Conservation (phyloP, 2,888 invertebrate species). For the Ypsolopha sequella region DNA sequence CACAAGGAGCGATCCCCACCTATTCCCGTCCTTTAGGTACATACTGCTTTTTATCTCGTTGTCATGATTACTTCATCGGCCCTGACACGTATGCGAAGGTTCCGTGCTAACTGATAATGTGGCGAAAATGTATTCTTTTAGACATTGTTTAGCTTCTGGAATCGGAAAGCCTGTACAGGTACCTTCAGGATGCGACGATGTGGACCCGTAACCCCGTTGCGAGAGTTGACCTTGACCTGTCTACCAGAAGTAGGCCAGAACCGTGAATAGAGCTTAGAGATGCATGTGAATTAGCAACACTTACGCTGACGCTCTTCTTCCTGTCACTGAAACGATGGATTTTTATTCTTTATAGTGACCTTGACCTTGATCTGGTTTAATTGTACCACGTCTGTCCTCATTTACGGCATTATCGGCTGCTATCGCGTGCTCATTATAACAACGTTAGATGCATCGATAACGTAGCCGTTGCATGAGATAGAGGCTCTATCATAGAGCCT, state of each 20-base stretch:
- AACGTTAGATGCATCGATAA: constrained; percentile 25
- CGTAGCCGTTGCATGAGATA: neutral
- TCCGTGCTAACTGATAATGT: constrained; percentile 2
- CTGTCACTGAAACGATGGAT: constrained; percentile 53
- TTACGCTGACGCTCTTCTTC: constrained; percentile 22
- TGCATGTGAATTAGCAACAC: constrained; percentile 29
- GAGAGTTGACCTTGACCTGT: constrained; percentile 62
- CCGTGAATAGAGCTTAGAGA: constrained; percentile 54
- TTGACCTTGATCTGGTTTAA: constrained; percentile 69
- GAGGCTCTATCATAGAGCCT: no score
- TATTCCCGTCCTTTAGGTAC: constrained; percentile 61
- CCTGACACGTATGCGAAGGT: constrained; percentile 6
- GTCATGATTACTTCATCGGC: constrained; percentile 54
- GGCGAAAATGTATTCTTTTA: no score
- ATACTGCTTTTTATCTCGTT: constrained; percentile 37
- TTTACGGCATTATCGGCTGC: constrained; percentile 59
- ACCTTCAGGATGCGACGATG: neutral
- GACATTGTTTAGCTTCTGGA: no score
- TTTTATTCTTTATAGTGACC: constrained; percentile 69
- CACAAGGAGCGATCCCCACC: constrained; percentile 66
- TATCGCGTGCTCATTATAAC: constrained; percentile 52
- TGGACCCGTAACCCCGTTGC: constrained; percentile 29
- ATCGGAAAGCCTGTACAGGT: no score
- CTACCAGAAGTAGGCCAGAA: constrained; percentile 44
- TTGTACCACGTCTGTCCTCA: constrained; percentile 58